These are phyloP conservation scores for Coptodon rendalli DNA, from an alignment of 2,113 vertebrate genomes.

Conservation along the genomic window DNA sequence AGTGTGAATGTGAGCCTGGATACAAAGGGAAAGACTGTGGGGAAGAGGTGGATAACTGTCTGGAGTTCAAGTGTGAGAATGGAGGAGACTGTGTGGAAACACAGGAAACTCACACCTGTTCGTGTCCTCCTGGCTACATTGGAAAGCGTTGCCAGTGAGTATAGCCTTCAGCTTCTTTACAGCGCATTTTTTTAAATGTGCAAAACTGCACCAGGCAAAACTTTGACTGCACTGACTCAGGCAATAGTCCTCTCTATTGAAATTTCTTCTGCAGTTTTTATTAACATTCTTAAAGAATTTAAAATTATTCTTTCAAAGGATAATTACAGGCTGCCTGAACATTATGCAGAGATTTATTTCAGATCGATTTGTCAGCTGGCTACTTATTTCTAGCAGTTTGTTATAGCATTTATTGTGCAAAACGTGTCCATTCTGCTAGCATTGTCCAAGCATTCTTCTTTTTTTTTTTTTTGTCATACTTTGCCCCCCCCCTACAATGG, in stretches of 20 bases:
- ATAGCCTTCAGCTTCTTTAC: not conserved
- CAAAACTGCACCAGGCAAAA: not conserved
- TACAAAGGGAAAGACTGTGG: constrained; percentile 81
- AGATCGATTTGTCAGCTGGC: accelerated
- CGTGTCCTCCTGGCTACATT: constrained; percentile 66
- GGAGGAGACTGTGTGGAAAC: constrained; percentile 72
- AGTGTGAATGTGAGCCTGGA: constrained; percentile 80
- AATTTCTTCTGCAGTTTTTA: not conserved
- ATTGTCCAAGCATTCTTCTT: not conserved
- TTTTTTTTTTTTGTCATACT: not conserved
- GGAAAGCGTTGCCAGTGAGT: constrained; percentile 86
- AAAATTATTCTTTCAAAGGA: accelerated
- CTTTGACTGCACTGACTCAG: not conserved
- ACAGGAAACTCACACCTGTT: constrained; percentile 71
- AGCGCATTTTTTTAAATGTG: accelerated
- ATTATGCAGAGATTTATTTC: not conserved
- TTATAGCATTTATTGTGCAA: not conserved
- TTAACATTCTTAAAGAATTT: not conserved
- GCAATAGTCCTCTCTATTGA: not conserved
- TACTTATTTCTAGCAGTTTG: not conserved
- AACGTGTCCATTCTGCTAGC: not conserved
- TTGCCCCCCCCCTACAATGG: not conserved
- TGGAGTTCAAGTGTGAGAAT: constrained; percentile 76
- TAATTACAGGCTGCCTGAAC: not conserved
- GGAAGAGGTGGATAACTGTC: constrained; percentile 79